These are phyloP conservation scores for Varecia variegata DNA, from an alignment of 2,797 vertebrate genomes.

Conservation along the genomic window DNA sequence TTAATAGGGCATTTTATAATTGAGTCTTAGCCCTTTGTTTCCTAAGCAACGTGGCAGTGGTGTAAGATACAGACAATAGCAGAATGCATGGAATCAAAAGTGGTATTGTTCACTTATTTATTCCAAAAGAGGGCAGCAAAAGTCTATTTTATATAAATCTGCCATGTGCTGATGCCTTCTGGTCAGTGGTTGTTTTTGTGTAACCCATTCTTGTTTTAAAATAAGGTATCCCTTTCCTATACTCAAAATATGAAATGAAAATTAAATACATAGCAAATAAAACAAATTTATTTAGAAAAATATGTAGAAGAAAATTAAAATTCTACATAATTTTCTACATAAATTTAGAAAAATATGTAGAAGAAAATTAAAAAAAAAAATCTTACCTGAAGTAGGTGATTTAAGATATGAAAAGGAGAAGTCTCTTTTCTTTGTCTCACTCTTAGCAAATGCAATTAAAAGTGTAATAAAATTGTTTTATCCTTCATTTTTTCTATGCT, in stretches of 20 bases:
- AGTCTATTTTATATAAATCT: slow-evolving; percentile 52
- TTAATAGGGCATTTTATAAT: slow-evolving; percentile 20
- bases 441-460: not conserved
- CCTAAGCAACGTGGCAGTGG: not conserved
- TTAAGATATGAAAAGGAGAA: not conserved
- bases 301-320: not conserved
- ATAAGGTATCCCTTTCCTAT: not conserved
- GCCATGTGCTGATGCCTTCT: not conserved
- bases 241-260: not conserved
- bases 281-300: not conserved
- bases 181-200: slow-evolving; percentile 63
- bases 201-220: not conserved
- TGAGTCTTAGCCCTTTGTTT: slow-evolving; percentile 42
- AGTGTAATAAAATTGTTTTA: not conserved
- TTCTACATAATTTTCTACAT: too few species aligned
- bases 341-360: too few species aligned
- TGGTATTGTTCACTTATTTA: slow-evolving; percentile 17
- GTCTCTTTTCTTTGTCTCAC: slow-evolving; percentile 57
- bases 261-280: not conserved
- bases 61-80: slow-evolving; percentile 47
- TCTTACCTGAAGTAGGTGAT: not conserved
- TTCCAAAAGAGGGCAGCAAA: slow-evolving; percentile 88
- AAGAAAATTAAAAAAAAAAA: not conserved
- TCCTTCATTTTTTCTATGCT: not conserved
- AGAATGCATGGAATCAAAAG: not conserved